Evolutionary conservation across 2,888 invertebrate genomes (phyloP).

Genomic region (Exephanes ischioxanthus): DNA sequence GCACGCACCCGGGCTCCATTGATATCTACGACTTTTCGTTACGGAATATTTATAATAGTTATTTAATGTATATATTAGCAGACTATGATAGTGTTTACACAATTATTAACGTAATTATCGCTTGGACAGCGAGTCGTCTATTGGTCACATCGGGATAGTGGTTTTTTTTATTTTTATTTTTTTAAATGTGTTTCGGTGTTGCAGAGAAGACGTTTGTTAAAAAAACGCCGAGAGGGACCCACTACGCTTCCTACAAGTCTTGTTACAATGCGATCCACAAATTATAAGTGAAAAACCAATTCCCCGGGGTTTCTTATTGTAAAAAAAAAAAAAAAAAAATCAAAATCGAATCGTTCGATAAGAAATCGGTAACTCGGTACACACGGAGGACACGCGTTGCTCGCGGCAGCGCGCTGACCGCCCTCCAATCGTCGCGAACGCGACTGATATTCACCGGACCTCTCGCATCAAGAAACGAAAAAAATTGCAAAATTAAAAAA

Average conservation of each 20-base stretch:
- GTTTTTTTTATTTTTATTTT: conserved; percentile 10
- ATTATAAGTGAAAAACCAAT: conserved; percentile 36
- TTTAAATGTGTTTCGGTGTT: conserved; percentile 21
- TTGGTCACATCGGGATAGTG: conserved; percentile 56
- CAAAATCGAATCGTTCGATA: neutral
- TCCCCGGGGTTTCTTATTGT: conserved; percentile 21
- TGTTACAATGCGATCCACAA: conserved; percentile 32
- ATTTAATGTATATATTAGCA: conserved; percentile 66
- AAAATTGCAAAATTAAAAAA: conserved; percentile 22
- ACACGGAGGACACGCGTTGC: conserved; percentile 44
- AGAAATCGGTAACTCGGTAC: conserved; percentile 63
- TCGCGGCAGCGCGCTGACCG: conserved; percentile 61
- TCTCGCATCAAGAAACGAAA: conserved; percentile 22
- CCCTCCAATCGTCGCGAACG: conserved; percentile 49
- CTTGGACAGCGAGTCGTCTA: conserved; percentile 52
- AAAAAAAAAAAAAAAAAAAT: conserved; percentile 22
- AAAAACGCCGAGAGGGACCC: conserved; percentile 32
- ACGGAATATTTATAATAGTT: conserved; percentile 61
- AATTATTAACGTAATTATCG: conserved; percentile 60
- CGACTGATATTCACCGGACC: conserved; percentile 52
- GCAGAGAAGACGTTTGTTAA: conserved; percentile 9
- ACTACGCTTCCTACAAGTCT: conserved; percentile 30
- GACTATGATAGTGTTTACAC: conserved; percentile 65
- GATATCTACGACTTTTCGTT: conserved; percentile 57
- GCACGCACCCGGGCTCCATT: conserved; percentile 60